These are phyloP conservation scores for Ranitomeya imitator DNA, from an alignment of 2,113 vertebrate genomes.

Conservation along the genomic window DNA sequence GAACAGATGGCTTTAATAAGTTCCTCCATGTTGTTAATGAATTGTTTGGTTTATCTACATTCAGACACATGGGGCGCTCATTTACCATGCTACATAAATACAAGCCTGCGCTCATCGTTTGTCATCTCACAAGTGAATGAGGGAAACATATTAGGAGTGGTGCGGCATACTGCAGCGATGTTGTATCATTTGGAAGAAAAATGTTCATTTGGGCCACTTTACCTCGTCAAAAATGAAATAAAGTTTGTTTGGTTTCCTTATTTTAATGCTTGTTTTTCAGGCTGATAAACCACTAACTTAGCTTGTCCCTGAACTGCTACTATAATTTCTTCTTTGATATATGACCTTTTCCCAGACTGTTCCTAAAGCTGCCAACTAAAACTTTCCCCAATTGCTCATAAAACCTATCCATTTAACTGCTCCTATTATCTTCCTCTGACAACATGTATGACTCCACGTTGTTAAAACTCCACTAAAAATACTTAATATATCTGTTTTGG, in stretches of 20 bases:
- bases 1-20: constrained; percentile 46
- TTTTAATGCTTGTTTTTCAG: constrained; percentile 39
- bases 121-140: constrained; percentile 7
- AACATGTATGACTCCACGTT: background rate
- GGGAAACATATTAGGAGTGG: background rate
- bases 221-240: constrained; percentile 39
- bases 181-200: background rate
- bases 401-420: constrained; percentile 34
- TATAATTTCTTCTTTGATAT: constrained; percentile 46
- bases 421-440: constrained; percentile 40
- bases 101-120: background rate
- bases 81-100: constrained; percentile 23
- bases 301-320: constrained; percentile 44
- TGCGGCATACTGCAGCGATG: background rate
- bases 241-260: constrained; percentile 30
- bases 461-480: background rate
- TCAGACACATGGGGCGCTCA: constrained; percentile 25
- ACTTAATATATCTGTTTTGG: background rate
- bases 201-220: constrained; percentile 39
- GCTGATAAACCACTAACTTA: constrained; percentile 37
- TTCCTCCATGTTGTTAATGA: constrained; percentile 26
- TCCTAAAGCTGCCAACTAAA: constrained; percentile 44
- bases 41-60: constrained; percentile 51
- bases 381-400: constrained; percentile 40
- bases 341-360: constrained; percentile 45